Evolutionary conservation across 2,888 invertebrate genomes (phyloP).

Genomic region (Drosophila emarginata): DNA sequence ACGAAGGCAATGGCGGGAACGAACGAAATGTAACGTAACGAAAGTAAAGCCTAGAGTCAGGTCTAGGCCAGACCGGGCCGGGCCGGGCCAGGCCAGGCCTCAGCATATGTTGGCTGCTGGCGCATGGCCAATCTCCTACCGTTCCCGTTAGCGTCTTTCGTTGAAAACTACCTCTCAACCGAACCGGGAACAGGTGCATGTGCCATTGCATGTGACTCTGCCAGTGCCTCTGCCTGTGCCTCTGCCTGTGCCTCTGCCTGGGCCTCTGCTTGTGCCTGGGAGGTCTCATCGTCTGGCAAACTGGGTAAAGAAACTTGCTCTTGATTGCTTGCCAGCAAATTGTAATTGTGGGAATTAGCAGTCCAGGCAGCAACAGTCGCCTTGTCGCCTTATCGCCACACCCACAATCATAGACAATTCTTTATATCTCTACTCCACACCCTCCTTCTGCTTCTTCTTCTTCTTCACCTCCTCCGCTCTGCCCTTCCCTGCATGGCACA

Average conservation of each 20-base stretch:
- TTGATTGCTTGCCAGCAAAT: slow-evolving; percentile 76
- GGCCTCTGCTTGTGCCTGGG: slow-evolving; percentile 21
- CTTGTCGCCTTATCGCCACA: slow-evolving; percentile 4
- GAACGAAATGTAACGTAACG: not conserved
- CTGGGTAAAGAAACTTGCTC: slow-evolving; percentile 38
- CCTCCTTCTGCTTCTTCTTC: no score
- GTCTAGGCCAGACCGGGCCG: slow-evolving; percentile 31
- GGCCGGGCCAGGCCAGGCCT: slow-evolving; percentile 13
- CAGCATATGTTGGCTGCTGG: slow-evolving; percentile 38
- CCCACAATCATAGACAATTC: slow-evolving; percentile 1
- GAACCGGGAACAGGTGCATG: not conserved
- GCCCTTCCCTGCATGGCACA: slow-evolving; percentile 3
- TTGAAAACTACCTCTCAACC: not conserved
- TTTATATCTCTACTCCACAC: not conserved
- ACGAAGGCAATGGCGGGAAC: not conserved
- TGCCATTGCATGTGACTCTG: slow-evolving; percentile 16
- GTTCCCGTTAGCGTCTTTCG: not conserved
- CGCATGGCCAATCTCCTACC: slow-evolving; percentile 31
- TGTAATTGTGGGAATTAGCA: slow-evolving; percentile 76
- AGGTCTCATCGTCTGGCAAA: slow-evolving; percentile 30
- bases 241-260: slow-evolving; percentile 20
- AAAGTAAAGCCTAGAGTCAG: slow-evolving; percentile 20
- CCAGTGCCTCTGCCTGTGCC: not conserved
- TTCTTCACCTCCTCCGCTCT: slow-evolving; percentile 22
- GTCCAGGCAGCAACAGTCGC: slow-evolving; percentile 46